These are phyloP conservation scores for Drosophila testacea DNA, from an alignment of 2,888 invertebrate genomes.

Conservation along the genomic window DNA sequence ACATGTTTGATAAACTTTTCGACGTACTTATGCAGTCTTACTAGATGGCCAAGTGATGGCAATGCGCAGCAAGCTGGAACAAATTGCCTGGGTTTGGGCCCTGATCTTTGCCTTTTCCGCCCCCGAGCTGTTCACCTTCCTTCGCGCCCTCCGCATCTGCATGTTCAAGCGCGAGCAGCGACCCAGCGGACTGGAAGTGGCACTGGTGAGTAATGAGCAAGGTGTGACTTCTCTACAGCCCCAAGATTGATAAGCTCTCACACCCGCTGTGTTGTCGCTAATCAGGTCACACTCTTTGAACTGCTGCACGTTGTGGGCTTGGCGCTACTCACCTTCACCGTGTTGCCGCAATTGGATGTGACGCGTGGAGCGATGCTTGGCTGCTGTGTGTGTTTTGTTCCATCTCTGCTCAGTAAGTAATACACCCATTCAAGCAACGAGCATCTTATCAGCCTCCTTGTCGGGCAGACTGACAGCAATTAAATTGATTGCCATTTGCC, in stretches of 20 bases:
- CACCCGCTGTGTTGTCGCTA: slow-evolving; percentile 21
- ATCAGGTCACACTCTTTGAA: slow-evolving; percentile 89
- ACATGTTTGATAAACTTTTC: slow-evolving; percentile 14
- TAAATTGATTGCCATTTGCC: slow-evolving; percentile 72
- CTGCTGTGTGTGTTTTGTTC: slow-evolving; percentile 93
- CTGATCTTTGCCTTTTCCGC: slow-evolving; percentile 90
- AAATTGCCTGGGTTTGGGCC: slow-evolving; percentile 92
- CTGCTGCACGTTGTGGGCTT: slow-evolving; percentile 92
- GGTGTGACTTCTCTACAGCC: slow-evolving; percentile 2
- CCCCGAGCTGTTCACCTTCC: slow-evolving; percentile 91
- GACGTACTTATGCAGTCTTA: slow-evolving; percentile 43
- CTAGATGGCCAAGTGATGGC: slow-evolving; percentile 48
- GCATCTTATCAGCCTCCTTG: slow-evolving; percentile 58
- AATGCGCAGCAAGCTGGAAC: slow-evolving; percentile 86
- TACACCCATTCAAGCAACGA: slow-evolving; percentile 2
- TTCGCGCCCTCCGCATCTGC: slow-evolving; percentile 89
- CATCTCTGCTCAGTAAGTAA: slow-evolving; percentile 90
- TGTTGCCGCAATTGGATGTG: slow-evolving; percentile 93
- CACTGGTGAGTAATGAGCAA: slow-evolving; percentile 86
- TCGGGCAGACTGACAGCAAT: slow-evolving; percentile 60
- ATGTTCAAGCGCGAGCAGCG: slow-evolving; percentile 89
- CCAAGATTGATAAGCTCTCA: slow-evolving; percentile 60
- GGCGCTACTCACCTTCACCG: slow-evolving; percentile 90
- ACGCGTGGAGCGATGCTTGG: slow-evolving; percentile 93
- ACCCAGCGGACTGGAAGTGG: slow-evolving; percentile 87